Conservation (phyloP, 2,888 invertebrate species). For the Dicranocentrus wangi region DNA sequence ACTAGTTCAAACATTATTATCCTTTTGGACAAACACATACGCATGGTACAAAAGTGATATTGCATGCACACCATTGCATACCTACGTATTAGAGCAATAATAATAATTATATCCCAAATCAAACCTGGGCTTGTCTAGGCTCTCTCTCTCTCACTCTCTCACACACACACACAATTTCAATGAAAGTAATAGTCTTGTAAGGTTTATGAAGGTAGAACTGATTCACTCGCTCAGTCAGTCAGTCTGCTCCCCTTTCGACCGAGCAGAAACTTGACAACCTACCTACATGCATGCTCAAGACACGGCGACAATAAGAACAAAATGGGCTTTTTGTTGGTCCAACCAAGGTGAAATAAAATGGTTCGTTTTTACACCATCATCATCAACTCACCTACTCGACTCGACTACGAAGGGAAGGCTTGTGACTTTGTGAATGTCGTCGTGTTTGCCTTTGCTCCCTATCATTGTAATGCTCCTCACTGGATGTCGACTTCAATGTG, state of each 20-base stretch:
- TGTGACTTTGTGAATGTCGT: background rate
- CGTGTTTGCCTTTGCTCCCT: background rate
- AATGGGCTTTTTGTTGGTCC: constrained; percentile 40
- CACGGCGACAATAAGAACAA: constrained; percentile 37
- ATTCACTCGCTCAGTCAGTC: background rate
- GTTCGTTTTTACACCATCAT: constrained; percentile 26
- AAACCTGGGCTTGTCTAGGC: background rate
- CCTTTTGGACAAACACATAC: too few species aligned
- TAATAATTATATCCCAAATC: too few species aligned
- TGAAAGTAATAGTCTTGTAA: constrained; percentile 37
- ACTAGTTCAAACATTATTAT: too few species aligned
- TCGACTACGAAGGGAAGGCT: too few species aligned
- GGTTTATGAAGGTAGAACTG: constrained; percentile 40
- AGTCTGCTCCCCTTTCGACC: constrained; percentile 40
- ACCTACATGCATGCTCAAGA: constrained; percentile 12
- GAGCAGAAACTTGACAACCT: constrained; percentile 26
- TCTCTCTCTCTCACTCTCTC: too few species aligned
- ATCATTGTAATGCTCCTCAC: too few species aligned
- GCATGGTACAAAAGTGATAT: too few species aligned
- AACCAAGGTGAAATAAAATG: constrained; percentile 55
- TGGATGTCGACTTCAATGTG: background rate
- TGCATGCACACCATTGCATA: too few species aligned
- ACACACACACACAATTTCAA: constrained; percentile 9
- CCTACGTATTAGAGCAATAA: too few species aligned
- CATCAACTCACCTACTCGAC: too few species aligned